These are phyloP conservation scores for Phrynocephalus guinanensis DNA, from an alignment of 2,797 vertebrate species.

Conservation along the genomic window DNA sequence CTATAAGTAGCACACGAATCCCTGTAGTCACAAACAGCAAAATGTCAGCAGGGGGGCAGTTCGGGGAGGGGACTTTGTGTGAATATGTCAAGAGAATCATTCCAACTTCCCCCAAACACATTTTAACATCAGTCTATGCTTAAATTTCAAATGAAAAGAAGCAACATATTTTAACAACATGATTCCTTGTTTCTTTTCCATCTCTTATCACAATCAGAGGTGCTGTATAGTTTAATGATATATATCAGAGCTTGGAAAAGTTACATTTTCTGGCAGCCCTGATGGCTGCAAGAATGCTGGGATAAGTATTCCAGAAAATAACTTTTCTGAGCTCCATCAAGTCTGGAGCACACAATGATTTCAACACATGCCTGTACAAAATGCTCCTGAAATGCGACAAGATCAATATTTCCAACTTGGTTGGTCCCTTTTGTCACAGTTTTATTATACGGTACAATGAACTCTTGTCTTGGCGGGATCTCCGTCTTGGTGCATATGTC, in stretches of 20 bases:
- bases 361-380: background rate
- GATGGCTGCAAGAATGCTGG: background rate
- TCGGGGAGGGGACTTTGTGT: too few species aligned
- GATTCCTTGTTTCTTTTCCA: background rate
- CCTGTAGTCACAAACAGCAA: background rate
- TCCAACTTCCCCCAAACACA: background rate
- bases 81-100: background rate
- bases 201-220: background rate
- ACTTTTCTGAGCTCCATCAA: background rate
- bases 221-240: background rate
- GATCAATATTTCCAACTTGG: background rate
- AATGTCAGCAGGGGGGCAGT: background rate
- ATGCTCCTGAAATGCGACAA: background rate
- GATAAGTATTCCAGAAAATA: background rate
- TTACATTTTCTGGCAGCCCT: background rate
- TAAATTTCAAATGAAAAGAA: background rate
- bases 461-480: background rate
- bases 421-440: background rate
- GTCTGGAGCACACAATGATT: background rate
- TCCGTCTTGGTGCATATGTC: background rate
- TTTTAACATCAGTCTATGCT: background rate
- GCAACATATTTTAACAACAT: background rate
- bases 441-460: constrained; percentile 8
- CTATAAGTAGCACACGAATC: background rate
- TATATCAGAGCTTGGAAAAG: background rate